phyloP scores from a whole-genome alignment of 1,140 invertebrate species.

The Fopius arisanus region DNA sequence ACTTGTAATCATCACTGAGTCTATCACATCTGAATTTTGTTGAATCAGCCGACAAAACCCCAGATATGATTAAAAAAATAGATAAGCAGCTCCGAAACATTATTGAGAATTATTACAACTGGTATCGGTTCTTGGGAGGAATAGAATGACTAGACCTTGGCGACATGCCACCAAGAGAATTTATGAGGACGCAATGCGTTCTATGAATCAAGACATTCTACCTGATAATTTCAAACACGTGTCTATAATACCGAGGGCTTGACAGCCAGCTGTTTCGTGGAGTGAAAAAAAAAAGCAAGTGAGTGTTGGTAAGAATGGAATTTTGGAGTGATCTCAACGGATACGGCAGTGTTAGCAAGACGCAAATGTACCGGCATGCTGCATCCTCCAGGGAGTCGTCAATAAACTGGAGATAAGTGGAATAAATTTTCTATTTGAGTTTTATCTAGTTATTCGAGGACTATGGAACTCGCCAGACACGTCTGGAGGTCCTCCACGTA shows the following conservation, averaged over 20 bases:
- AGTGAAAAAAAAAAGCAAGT: too few species aligned
- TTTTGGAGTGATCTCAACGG: too few species aligned
- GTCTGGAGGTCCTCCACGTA: not conserved
- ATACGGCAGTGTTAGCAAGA: not conserved
- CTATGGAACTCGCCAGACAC: not conserved
- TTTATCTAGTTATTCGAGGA: not conserved
- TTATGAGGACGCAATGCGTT: too few species aligned
- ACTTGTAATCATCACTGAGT: slow-evolving; percentile 40
- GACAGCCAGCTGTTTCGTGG: too few species aligned
- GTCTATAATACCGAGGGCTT: too few species aligned
- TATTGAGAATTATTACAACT: not conserved
- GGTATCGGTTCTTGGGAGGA: too few species aligned
- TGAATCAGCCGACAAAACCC: not conserved
- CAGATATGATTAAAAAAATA: not conserved
- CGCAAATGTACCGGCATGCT: slow-evolving; percentile 10
- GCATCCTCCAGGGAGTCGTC: not conserved
- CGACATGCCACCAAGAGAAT: too few species aligned
- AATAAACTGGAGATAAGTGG: not conserved
- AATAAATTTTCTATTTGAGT: not conserved
- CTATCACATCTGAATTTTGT: slow-evolving; percentile 34
- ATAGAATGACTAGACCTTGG: too few species aligned
- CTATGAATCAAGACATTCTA: too few species aligned
- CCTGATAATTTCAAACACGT: too few species aligned
- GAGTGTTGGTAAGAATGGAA: too few species aligned
- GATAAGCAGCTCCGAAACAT: not conserved